Percentiles rank a stretch among this genome's conserved stretches.
Conservation (phyloP, 2,113 vertebrate genomes). For the Oreochromis tanganicae region DNA sequence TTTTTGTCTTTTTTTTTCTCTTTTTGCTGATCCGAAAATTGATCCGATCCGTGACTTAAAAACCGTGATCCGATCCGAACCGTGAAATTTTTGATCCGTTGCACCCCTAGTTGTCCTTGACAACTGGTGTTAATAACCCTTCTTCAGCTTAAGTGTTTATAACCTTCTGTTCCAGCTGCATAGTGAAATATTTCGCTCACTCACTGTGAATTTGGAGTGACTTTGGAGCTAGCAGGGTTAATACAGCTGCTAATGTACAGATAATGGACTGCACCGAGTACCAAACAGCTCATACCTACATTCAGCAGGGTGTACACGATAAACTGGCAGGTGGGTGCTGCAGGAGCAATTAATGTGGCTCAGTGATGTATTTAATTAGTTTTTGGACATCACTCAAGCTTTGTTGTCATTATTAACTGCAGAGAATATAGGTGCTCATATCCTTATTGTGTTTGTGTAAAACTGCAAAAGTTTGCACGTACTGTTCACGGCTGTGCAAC, state of each 20-base stretch:
- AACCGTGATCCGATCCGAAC: no score
- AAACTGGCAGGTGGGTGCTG: not conserved
- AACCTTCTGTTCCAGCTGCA: not conserved
- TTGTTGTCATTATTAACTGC: not conserved
- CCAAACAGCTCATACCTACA: not conserved
- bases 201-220: not conserved
- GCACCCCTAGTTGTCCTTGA: not conserved
- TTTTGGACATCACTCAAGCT: not conserved
- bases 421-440: not conserved
- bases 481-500: not conserved
- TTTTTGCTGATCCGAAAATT: no score
- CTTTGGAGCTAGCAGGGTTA: not conserved
- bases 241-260: not conserved
- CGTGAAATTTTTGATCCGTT: no score
- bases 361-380: rapidly evolving
- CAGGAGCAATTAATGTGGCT: not conserved
- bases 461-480: not conserved
- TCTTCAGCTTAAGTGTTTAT: not conserved
- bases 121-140: not conserved
- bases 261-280: not conserved
- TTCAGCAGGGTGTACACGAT: not conserved
- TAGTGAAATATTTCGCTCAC: not conserved
- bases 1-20: no score
- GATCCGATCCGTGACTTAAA: no score
- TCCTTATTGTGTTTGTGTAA: not conserved